Evolutionary conservation across 2,888 invertebrate genomes (phyloP), one percentile per base, ranked within the genome.

Genomic region (Ferdinandea cuprea): DNA sequence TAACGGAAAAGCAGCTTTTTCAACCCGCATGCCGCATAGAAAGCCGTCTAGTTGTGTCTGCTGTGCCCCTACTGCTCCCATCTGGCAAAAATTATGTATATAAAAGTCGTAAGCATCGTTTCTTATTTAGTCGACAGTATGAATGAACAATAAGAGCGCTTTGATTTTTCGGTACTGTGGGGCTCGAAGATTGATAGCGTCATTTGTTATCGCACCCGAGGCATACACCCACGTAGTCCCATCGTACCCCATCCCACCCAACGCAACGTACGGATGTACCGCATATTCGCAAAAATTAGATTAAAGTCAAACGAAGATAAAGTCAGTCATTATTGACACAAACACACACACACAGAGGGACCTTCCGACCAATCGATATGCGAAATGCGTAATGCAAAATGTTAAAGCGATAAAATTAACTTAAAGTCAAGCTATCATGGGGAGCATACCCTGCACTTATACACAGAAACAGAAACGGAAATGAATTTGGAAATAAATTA

Each of bases 261-360:
- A 52, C 66, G 25, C 25, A 5, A 2, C 44, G 9, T 17, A n/a
- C 13, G 35, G 42, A 52, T 59, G 46, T 7, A 40, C n/a, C n/a
- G 17, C 25, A 48, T 63, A 7, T 61, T 15, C 44, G 40, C 32
- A 46, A 44, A n/a, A 72, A 72, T 72, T 44, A 59, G 35, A 78
- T 78, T 58, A 71, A 48, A 65, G 37, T 35, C 65, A 65, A 21
- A 61, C 17, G 54, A 44, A 52, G 72, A 63, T 71, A 58, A 76
- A 59, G 66, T 66, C 59, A 44, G 50, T 46, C 73, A 79, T 79
- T 79, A 79, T 73, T 66, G 78, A 35, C 73, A 66, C 35, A 30
- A n/a, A n/a, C n/a, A n/a, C n/a, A n/a, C n/a, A n/a, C 40, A 35
- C 30, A 37, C 46, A 72, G 19, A 59, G 59, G 7, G 15, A 56